A percentile compares a stretch with the other conserved stretches of the same genome.
Evolutionary conservation across 2,797 vertebrate genomes (phyloP).

Genomic region (Pseudochirops corinnae): DNA sequence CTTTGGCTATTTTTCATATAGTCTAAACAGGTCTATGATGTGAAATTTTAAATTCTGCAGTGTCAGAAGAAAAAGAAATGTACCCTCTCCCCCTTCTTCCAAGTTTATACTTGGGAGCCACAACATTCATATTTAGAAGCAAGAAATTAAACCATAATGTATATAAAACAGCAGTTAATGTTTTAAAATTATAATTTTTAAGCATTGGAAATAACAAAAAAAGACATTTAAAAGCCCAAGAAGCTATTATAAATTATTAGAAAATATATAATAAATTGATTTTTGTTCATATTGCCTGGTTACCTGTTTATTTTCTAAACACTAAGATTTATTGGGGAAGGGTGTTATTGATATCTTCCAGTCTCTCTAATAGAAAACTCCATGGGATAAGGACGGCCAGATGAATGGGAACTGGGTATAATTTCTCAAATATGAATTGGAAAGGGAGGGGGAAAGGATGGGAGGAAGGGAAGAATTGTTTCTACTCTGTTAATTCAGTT

Average conservation of each 20-base stretch:
- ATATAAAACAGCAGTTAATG: constrained; percentile 88
- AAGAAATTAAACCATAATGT: constrained; percentile 84
- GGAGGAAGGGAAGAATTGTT: constrained; percentile 7
- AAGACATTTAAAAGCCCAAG: constrained; percentile 86
- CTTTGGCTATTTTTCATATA: constrained; percentile 86
- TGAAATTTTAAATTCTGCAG: constrained; percentile 83
- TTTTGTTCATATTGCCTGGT: constrained; percentile 87
- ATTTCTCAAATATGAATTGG: background rate
- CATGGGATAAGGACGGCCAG: background rate
- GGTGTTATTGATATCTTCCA: background rate
- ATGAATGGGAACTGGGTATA: background rate
- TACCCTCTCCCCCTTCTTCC: constrained; percentile 81
- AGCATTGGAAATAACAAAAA: constrained; percentile 88
- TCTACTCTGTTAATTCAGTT: constrained; percentile 58
- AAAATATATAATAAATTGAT: constrained; percentile 87
- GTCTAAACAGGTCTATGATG: constrained; percentile 84
- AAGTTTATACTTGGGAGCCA: constrained; percentile 81
- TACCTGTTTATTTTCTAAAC: constrained; percentile 84
- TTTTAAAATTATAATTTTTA: constrained; percentile 91
- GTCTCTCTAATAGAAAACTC: background rate
- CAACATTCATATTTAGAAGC: constrained; percentile 83
- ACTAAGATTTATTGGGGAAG: constrained; percentile 57
- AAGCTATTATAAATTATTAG: constrained; percentile 88
- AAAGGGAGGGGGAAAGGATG: background rate
- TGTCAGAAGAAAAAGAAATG: constrained; percentile 80